Evolutionary conservation across 2,113 vertebrate species (phyloP).

Genomic region (Guaruba guarouba): DNA sequence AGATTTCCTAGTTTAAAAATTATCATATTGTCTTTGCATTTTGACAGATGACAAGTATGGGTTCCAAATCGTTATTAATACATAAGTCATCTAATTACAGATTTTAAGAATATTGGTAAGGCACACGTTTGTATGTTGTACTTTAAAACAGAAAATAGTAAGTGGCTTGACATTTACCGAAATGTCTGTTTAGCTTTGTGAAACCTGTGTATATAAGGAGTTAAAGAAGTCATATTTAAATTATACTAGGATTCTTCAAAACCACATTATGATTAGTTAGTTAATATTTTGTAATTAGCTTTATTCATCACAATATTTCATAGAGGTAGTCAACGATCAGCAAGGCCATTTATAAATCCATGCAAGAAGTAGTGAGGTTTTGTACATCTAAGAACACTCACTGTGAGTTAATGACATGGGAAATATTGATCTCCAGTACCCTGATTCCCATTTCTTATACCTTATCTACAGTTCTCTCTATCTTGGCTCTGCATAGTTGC

Average conservation of each 20-base stretch:
- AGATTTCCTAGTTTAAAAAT: neutral
- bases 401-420: neutral
- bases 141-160: neutral
- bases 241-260: neutral
- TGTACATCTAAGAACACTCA: neutral
- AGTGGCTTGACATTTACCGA: neutral
- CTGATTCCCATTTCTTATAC: neutral
- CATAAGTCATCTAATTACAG: neutral
- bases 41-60: neutral
- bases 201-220: neutral
- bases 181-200: neutral
- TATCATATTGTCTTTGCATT: neutral
- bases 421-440: neutral
- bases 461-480: neutral
- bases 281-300: constrained; percentile 14
- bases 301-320: neutral
- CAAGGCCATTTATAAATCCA: neutral
- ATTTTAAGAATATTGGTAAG: neutral
- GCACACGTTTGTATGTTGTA: neutral
- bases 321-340: neutral
- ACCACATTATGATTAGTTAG: neutral
- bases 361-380: neutral
- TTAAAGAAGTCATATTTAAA: neutral
- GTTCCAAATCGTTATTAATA: neutral
- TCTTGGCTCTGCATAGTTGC: neutral